Evolutionary conservation across 2,797 vertebrate species (phyloP).

Genomic region (Acanthurus tractus): DNA sequence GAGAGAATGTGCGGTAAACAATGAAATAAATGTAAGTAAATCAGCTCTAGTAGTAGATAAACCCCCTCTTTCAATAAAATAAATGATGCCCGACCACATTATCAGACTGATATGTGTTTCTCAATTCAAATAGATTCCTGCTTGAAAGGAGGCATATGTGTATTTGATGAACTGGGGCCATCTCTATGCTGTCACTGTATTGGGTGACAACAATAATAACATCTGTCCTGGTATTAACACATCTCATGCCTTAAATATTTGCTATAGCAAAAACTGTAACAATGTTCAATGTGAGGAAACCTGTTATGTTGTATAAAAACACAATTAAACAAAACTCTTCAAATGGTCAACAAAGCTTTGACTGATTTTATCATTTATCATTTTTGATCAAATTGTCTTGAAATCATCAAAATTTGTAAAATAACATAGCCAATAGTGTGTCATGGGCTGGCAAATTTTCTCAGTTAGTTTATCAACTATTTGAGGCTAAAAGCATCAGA

Average conservation of each 20-base stretch:
- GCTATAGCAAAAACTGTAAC: not conserved
- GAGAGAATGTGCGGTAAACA: not conserved
- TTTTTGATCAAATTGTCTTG: not conserved
- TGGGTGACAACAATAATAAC: not conserved
- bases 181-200: not conserved
- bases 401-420: not conserved
- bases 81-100: not conserved
- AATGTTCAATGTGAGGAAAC: not conserved
- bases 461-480: not conserved
- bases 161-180: not conserved
- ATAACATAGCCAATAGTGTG: no score
- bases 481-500: not conserved
- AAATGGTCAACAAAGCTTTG: not conserved
- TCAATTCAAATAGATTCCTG: not conserved
- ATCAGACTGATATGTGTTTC: not conserved
- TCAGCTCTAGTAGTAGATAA: not conserved
- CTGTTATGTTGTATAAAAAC: not conserved
- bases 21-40: not conserved
- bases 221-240: not conserved
- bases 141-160: not conserved
- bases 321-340: not conserved
- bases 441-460: not conserved
- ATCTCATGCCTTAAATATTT: not conserved
- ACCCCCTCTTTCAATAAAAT: slow-evolving; percentile 3
- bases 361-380: not conserved